phyloP scores from a whole-genome alignment of 1,140 invertebrate species.

The Melipona quadrifasciata region DNA sequence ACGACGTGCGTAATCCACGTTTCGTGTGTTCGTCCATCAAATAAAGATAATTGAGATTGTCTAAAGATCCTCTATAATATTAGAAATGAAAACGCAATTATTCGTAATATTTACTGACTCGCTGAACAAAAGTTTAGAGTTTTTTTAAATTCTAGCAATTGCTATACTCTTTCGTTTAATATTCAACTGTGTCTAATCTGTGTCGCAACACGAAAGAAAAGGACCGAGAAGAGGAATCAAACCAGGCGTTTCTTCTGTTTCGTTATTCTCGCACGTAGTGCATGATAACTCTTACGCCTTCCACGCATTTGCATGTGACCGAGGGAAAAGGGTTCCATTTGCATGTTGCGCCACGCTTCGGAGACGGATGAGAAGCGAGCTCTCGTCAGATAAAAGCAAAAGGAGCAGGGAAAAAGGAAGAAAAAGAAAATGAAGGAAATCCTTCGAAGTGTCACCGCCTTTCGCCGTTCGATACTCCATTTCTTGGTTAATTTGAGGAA shows the following conservation, averaged over 20 bases:
- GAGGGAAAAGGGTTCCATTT: conserved; percentile 34
- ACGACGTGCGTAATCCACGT: not conserved
- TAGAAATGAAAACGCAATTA: too few species aligned
- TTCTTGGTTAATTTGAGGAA: not conserved
- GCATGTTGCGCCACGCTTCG: conserved; percentile 37
- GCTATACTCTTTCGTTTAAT: not conserved
- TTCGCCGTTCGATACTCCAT: not conserved
- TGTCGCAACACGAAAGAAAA: not conserved
- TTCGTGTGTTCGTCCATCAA: not conserved
- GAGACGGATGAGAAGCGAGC: conserved; percentile 17
- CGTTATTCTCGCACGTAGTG: conserved; percentile 46
- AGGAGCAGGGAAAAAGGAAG: not conserved
- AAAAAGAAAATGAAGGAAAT: not conserved
- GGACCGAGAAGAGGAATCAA: conserved; percentile 23
- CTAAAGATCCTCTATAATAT: too few species aligned
- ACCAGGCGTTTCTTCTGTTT: conserved; percentile 33
- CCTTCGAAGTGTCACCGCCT: not conserved
- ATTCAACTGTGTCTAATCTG: not conserved
- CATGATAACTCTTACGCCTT: conserved; percentile 50
- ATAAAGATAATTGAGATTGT: too few species aligned
- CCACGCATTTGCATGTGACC: conserved; percentile 51
- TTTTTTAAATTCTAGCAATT: not conserved
- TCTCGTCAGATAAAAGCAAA: conserved; percentile 20
- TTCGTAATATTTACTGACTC: too few species aligned
- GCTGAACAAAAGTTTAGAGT: too few species aligned